These are phyloP conservation scores for Sphaerophoria rueppellii DNA, from an alignment of 2,888 invertebrate genomes.

Conservation along the genomic window DNA sequence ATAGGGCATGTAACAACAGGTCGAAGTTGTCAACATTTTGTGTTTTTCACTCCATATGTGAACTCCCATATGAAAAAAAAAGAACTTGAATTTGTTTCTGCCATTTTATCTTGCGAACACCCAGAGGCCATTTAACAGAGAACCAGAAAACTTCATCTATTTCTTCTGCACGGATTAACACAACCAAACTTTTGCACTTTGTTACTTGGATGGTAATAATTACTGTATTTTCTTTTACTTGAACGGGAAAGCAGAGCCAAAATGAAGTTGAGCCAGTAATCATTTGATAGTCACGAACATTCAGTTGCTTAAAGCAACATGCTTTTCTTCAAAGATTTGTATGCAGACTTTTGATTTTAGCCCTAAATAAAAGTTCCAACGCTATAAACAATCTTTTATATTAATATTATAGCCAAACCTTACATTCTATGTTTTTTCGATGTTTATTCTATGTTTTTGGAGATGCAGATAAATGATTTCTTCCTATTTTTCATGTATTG, in stretches of 20 bases:
- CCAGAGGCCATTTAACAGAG: conserved; percentile 38
- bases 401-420: too few relatives aligned
- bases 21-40: not conserved
- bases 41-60: conserved; percentile 3
- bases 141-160: conserved; percentile 29
- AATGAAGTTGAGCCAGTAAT: not conserved
- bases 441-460: too few relatives aligned
- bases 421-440: not conserved
- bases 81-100: not conserved
- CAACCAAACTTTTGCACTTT: not conserved
- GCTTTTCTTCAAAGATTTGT: too few relatives aligned
- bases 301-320: too few relatives aligned
- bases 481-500: too few relatives aligned
- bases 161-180: conserved; percentile 31
- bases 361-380: too few relatives aligned
- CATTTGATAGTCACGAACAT: too few relatives aligned
- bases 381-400: too few relatives aligned
- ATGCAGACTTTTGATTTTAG: too few relatives aligned
- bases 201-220: conserved; percentile 17
- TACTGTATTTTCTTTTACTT: conserved; percentile 30
- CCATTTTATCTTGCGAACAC: conserved; percentile 24
- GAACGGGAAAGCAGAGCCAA: not conserved
- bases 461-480: too few relatives aligned
- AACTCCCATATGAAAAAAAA: conserved; percentile 17
- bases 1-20: conserved; percentile 33